Percentiles rank a stretch among this genome's conserved stretches.
These are phyloP conservation scores for Thecocarcelia acutangulata DNA, from an alignment of 2,888 invertebrate genomes.

Conservation along the genomic window DNA sequence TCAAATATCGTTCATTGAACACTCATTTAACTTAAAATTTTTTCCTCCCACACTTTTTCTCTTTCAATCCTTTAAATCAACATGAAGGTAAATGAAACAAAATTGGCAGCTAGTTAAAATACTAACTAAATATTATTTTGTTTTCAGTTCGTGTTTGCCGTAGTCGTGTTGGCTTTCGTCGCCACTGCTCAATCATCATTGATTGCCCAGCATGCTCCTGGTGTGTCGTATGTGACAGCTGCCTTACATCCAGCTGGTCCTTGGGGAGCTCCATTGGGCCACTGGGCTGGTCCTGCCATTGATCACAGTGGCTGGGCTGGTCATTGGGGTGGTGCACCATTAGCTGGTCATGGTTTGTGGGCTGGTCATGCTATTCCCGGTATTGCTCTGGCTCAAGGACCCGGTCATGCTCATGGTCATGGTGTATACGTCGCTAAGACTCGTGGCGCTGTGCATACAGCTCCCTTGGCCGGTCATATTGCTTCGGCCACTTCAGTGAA, in stretches of 20 bases:
- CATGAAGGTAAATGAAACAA: constrained; percentile 78
- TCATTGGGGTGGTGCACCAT: constrained; percentile 78
- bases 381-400: constrained; percentile 78
- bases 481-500: constrained; percentile 73
- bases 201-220: constrained; percentile 73
- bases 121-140: too few species aligned
- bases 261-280: constrained; percentile 43
- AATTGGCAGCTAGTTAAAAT: neutral
- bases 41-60: constrained; percentile 50
- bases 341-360: constrained; percentile 77
- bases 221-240: constrained; percentile 76
- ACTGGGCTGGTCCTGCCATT: constrained; percentile 67
- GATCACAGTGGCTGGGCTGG: constrained; percentile 78
- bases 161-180: constrained; percentile 78
- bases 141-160: constrained; percentile 75
- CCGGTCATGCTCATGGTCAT: constrained; percentile 44
- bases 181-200: constrained; percentile 78
- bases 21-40: constrained; percentile 69
- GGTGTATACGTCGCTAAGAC: constrained; percentile 79
- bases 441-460: constrained; percentile 80
- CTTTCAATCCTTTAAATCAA: constrained; percentile 72
- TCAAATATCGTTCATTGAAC: constrained; percentile 78
- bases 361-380: constrained; percentile 74
- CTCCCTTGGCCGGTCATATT: constrained; percentile 77
- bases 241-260: constrained; percentile 73